Evolutionary conservation across 2,113 vertebrate species (phyloP), one percentile per base, ranked within the genome.

Genomic region (Osmerus eperlanus): DNA sequence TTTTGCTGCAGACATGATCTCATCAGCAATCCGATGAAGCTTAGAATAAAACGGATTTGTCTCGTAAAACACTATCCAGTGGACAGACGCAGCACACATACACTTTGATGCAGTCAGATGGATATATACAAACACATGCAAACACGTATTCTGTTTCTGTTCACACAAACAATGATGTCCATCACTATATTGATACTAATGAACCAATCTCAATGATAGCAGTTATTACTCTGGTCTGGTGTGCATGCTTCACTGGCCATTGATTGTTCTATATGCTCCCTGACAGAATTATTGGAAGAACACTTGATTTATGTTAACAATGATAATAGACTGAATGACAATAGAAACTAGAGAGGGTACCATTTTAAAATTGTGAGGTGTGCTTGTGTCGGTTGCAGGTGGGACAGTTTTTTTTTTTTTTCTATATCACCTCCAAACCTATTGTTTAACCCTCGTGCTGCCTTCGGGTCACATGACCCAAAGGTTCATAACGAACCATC

Each of bases 101-200:
- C 70, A 71, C 65, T 63, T 53, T 56, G 72, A 68, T 19, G 47
- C 7, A 3, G 2, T 59, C 4, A 25, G 3, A 28, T 3, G 15
- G 1, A 25, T 2, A 32, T 29, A 18, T 32, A 55, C 54, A 55
- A 55, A 66, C 64, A 65, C 65, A 41, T 23, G 23, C 23, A 23
- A 23, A 23, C 23, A 23, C 23, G 23, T 41, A 41, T 41, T 41
- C 36, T 4, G 36, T 41, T 41, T 41, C 36, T 6, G 36, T 41
- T 41, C 36, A 41, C 36, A 9, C 36, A 65, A 14, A 65, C 54
- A 29, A 58, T 58, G 51, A 58, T 2, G 77, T 79, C 65, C 65
- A 78, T 78, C 67, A 41, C 65, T n/a, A 58, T 79, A 84, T 82
- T 29, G 81, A 73, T 61, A 67, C 62, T 84, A 78, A 81, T 74